A percentile compares a stretch with the other conserved stretches of the same genome.
These are phyloP conservation scores for Plectropomus leopardus DNA, from an alignment of 2,113 vertebrate genomes.

Conservation along the genomic window DNA sequence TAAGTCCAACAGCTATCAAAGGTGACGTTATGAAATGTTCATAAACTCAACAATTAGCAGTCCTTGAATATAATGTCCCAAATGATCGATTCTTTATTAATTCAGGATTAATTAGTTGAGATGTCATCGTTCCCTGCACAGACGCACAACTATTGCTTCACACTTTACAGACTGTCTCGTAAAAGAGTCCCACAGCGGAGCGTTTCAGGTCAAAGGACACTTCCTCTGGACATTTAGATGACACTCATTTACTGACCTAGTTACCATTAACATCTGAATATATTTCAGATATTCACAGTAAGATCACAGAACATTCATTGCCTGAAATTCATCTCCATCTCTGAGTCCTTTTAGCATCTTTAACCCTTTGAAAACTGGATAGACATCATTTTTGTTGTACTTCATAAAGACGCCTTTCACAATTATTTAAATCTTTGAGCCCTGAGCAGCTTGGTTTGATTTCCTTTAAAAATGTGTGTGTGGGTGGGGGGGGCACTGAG, in stretches of 20 bases:
- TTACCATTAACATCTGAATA: background rate
- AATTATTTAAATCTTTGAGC: no score
- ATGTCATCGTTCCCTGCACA: slow-evolving; percentile 3
- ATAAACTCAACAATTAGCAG: slow-evolving; percentile 41
- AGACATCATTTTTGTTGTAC: no score
- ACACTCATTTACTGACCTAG: background rate
- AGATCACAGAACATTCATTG: background rate
- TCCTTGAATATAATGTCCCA: background rate
- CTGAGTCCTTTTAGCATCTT: no score
- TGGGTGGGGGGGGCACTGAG: no score
- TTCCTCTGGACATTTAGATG: background rate
- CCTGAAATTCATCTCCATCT: background rate
- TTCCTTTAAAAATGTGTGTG: no score
- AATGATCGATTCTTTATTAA: slow-evolving; percentile 40
- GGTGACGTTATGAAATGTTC: slow-evolving; percentile 65
- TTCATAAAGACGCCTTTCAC: no score
- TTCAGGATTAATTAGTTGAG: slow-evolving; percentile 16
- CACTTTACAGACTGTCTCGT: background rate
- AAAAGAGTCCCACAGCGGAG: background rate
- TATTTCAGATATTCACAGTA: background rate
- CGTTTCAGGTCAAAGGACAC: background rate
- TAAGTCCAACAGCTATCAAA: slow-evolving; percentile 65
- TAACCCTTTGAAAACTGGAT: no score
- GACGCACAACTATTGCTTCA: background rate
- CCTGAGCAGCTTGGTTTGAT: no score